phyloP scores from a whole-genome alignment of 2,888 invertebrate species.

The Hemaris fuciformis region DNA sequence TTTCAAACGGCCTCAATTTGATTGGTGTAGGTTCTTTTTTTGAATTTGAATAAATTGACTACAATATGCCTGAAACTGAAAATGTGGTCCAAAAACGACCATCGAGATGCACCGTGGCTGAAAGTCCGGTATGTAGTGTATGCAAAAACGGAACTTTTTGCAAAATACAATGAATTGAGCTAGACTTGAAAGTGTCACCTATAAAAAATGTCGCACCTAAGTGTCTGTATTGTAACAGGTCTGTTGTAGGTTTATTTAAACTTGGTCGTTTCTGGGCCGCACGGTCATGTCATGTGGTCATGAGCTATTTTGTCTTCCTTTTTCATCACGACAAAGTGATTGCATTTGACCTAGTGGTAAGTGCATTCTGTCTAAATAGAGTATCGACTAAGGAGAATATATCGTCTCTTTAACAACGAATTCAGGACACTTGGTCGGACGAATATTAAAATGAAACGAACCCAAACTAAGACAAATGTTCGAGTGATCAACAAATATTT shows the following conservation, averaged over 20 bases:
- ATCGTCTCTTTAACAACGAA: too few relatives aligned
- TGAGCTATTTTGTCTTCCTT: too few relatives aligned
- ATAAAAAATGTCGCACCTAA: neutral
- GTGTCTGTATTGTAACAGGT: neutral
- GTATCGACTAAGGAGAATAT: too few relatives aligned
- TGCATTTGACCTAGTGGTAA: too few relatives aligned
- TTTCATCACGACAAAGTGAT: too few relatives aligned
- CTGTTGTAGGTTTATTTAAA: too few relatives aligned
- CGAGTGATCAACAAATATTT: too few relatives aligned
- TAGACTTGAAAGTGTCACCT: neutral
- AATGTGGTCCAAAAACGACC: neutral
- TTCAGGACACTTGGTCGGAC: too few relatives aligned
- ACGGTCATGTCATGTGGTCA: too few relatives aligned
- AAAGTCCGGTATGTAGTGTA: neutral
- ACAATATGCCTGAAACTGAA: neutral
- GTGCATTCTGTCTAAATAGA: too few relatives aligned
- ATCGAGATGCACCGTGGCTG: neutral
- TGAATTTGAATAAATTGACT: neutral
- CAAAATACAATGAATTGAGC: neutral
- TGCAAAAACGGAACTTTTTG: neutral
- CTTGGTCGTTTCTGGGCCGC: neutral
- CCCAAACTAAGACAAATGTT: too few relatives aligned
- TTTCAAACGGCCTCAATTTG: neutral
- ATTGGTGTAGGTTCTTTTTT: neutral
- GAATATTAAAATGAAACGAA: too few relatives aligned